These are phyloP conservation scores for Eira barbara DNA, from an alignment of 2,113 vertebrate genomes.

Conservation along the genomic window DNA sequence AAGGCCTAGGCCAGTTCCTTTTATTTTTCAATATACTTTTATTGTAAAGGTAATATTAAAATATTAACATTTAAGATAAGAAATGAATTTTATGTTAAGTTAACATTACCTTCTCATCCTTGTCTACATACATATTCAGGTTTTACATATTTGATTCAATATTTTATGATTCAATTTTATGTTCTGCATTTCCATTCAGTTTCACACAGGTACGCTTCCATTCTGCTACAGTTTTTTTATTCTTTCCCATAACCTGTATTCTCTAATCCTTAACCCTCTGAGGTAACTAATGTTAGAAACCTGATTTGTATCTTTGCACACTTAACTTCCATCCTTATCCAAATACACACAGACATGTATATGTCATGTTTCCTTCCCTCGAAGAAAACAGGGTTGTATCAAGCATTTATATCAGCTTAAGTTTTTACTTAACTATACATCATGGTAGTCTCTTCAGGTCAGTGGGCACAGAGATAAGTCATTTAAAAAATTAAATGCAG, in stretches of 20 bases:
- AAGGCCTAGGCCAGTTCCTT: not conserved
- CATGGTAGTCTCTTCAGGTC: not conserved
- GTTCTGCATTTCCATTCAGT: not conserved
- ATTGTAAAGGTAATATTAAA: constrained; percentile 53
- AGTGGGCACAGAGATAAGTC: not conserved
- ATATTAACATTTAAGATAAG: constrained; percentile 51
- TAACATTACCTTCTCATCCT: constrained; percentile 25
- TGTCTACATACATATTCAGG: constrained; percentile 42
- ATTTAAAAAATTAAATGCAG: not conserved
- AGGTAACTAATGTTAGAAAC: not conserved
- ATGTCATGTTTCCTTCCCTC: not conserved
- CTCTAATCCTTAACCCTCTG: not conserved
- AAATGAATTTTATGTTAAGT: constrained; percentile 46
- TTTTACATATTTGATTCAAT: constrained; percentile 47
- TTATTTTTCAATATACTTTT: constrained; percentile 7
- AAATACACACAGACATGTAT: not conserved
- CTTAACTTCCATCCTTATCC: not conserved
- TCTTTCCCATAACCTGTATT: not conserved
- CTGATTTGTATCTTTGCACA: not conserved
- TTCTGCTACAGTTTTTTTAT: not conserved
- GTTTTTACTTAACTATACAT: not conserved
- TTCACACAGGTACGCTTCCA: not conserved
- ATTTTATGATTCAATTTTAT: constrained; percentile 48
- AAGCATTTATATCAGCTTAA: not conserved
- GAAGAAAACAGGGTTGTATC: not conserved